Conservation (phyloP, 2,797 vertebrate species). For the Zalophus californianus region DNA sequence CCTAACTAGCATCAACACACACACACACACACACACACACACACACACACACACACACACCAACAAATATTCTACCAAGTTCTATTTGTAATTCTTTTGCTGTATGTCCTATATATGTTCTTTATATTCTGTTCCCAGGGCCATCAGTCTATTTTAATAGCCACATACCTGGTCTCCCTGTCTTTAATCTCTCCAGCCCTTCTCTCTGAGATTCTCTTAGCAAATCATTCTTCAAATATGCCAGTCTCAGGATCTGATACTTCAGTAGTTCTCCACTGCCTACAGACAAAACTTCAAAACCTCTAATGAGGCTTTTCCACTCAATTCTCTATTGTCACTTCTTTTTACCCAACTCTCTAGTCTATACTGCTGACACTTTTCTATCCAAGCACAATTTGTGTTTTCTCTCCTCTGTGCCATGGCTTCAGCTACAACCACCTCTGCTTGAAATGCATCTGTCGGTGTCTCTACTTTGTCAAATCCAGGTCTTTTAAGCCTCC, state of each 20-base stretch:
- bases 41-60: not conserved
- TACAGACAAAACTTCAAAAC: not conserved
- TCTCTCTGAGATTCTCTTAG: not conserved
- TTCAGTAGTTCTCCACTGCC: not conserved
- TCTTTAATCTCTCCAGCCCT: not conserved
- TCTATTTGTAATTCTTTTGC: not conserved
- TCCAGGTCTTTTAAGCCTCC: not conserved
- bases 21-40: not conserved
- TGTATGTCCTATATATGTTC: not conserved
- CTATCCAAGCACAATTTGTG: not conserved
- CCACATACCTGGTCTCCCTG: not conserved
- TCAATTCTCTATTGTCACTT: not conserved
- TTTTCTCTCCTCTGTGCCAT: not conserved
- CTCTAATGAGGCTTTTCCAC: not conserved
- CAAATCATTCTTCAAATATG: constrained; percentile 33
- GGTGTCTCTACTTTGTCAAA: constrained; percentile 2
- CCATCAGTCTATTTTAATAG: not conserved
- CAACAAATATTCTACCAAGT: not conserved
- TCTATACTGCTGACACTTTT: not conserved
- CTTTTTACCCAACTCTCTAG: not conserved
- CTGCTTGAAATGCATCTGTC: not conserved
- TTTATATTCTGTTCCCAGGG: not conserved
- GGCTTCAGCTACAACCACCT: not conserved
- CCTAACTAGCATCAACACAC: not conserved
- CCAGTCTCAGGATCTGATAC: not conserved